These are phyloP conservation scores for Nipponacmea schrenckii DNA, from an alignment of 2,888 invertebrate species.

Conservation along the genomic window DNA sequence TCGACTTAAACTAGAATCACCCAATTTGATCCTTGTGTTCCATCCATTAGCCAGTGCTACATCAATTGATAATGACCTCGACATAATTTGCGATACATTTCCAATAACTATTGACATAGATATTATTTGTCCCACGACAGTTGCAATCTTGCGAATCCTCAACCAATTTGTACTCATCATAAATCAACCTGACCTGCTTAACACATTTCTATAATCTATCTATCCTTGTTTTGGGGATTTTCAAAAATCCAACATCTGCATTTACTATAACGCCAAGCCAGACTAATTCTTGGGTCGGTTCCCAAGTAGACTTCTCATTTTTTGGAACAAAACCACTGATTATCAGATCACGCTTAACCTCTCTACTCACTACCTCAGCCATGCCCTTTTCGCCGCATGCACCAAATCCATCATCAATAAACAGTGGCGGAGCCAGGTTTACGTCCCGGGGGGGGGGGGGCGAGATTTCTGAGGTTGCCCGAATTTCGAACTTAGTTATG, in stretches of 20 bases:
- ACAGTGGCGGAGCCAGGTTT: constrained; percentile 28
- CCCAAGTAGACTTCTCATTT: constrained; percentile 23
- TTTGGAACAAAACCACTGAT: too few relatives aligned
- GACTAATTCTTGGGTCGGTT: constrained; percentile 17
- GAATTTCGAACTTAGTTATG: too few relatives aligned
- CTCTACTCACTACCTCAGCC: too few relatives aligned
- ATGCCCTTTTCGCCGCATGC: too few relatives aligned
- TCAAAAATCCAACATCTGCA: constrained; percentile 10
- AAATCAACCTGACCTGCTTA: not conserved
- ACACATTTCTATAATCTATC: constrained; percentile 13
- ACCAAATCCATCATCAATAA: constrained; percentile 31
- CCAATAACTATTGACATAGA: constrained; percentile 35
- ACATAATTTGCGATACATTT: constrained; percentile 32
- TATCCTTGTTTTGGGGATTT: too few relatives aligned
- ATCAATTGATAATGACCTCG: constrained; percentile 30
- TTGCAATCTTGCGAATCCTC: constrained; percentile 27
- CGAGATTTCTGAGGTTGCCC: constrained; percentile 23
- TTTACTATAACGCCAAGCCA: constrained; percentile 23
- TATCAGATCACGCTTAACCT: too few relatives aligned
- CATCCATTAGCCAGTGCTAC: too few relatives aligned
- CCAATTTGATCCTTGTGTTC: too few relatives aligned
- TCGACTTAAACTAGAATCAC: too few relatives aligned
- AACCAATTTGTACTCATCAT: constrained; percentile 1
- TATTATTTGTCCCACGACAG: constrained; percentile 34
- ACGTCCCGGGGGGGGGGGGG: constrained; percentile 26